phyloP scores from a whole-genome alignment of 2,797 vertebrate genomes.

The Molossus molossus region DNA sequence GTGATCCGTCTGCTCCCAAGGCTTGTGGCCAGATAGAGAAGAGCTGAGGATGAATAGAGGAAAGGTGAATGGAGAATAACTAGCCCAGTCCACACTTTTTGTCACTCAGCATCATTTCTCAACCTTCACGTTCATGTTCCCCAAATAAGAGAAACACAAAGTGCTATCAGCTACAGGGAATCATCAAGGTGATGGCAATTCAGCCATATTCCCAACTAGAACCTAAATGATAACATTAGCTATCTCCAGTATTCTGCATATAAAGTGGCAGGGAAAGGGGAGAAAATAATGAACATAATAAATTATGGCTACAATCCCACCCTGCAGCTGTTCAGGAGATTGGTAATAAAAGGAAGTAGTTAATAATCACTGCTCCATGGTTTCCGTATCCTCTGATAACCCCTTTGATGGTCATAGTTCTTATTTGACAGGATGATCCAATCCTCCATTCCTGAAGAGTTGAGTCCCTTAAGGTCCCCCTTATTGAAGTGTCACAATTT shows the following conservation, averaged over 20 bases:
- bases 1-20: not conserved
- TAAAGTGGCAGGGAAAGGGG: not conserved
- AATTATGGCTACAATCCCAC: not conserved
- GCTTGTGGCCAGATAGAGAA: not conserved
- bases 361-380: not conserved
- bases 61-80: not conserved
- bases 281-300: constrained; percentile 17
- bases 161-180: not conserved
- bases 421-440: not conserved
- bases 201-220: not conserved
- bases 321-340: not conserved
- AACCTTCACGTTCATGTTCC: not conserved
- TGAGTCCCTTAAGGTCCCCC: not conserved
- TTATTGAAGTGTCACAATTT: not conserved
- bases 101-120: not conserved
- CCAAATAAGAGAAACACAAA: not conserved
- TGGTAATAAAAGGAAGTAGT: not conserved
- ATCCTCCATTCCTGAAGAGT: not conserved
- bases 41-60: not conserved
- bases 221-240: not conserved
- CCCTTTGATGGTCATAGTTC: not conserved
- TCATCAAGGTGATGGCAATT: not conserved
- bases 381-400: not conserved
- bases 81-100: not conserved
- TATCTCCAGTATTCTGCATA: not conserved